Base-by-base conservation (phyloP, 2,888 invertebrate genomes). In the Rhagium mordax region DNA sequence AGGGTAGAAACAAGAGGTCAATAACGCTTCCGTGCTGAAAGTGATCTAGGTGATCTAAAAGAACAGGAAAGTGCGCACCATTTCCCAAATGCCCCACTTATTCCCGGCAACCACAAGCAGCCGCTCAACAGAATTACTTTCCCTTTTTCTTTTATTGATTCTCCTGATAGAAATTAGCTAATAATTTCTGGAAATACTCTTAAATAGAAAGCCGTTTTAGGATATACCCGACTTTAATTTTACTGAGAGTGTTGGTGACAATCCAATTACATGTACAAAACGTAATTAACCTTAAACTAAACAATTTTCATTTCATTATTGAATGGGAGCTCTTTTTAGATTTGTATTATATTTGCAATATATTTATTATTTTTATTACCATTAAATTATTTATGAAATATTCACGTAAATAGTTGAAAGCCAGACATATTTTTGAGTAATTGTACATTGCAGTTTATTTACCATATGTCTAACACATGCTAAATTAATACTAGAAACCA, bases 1-100 rank as follows among this genome's bases (percentile, higher is more conserved):
- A 15, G 68, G 68, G 47, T 47, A 24, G 20, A 47, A 57, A 53
- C 53, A 59, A 59, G 71, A 51, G 71, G 65, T 71, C 71, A 71
- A 71, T 71, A 64, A 24, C 24, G 59, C 29, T 71, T 71, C 65
- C 65, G 48, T 27, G 65, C 65, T 71, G 41, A 48, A 57, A 71
- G 65, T 49, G 71, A 71, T 71, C 65, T 47, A 64, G 64, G 57
- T 57, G 57, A 27, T 53, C 65, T 47, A 24, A 65, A 65, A 65
- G 71, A 71, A 65, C 49, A 59, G 48, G 71, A 59, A 71, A 65
- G 71, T 65, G 57, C 65, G 64, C 47, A 33, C 53, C 65, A 71
- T 71, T 71, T 71, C 65, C 64, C 71, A 57, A 65, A 71, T 59
- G 65, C 64, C 18, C 60, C 71, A 59, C 48, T 71, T 65, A 71